phyloP scores from a whole-genome alignment of 2,797 vertebrate genomes.

The Corythornis leucogaster region DNA sequence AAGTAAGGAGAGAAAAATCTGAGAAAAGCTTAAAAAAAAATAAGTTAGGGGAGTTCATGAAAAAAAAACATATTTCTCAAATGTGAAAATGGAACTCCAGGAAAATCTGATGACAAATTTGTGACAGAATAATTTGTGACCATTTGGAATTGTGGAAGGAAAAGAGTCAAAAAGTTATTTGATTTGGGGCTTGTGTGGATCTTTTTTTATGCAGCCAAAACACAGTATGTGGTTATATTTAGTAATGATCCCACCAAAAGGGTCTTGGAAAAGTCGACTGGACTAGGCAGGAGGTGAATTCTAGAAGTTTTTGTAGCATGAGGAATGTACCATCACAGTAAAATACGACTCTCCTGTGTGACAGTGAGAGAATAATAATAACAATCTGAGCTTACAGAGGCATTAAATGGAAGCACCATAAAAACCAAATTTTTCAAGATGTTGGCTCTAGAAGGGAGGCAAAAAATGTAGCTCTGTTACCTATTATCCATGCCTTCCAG shows the following conservation, averaged over 20 bases:
- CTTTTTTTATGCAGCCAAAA: not conserved
- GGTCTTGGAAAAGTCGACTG: not conserved
- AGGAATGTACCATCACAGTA: not conserved
- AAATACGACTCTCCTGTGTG: not conserved
- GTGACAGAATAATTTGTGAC: slow-evolving; percentile 33
- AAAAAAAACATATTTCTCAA: slow-evolving; percentile 41
- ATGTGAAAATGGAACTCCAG: slow-evolving; percentile 11
- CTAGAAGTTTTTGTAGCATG: not conserved
- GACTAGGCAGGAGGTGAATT: not conserved
- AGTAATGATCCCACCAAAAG: not conserved
- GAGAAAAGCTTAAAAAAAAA: not conserved
- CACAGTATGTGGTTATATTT: not conserved
- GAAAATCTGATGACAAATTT: slow-evolving; percentile 52
- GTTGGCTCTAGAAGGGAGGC: not conserved
- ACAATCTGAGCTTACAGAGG: not conserved
- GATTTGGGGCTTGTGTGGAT: not conserved
- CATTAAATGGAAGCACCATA: not conserved
- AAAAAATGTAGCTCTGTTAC: slow-evolving; percentile 43
- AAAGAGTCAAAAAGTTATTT: slow-evolving; percentile 1
- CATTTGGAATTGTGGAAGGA: slow-evolving; percentile 20
- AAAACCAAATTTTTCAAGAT: slow-evolving; percentile 40
- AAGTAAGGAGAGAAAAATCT: slow-evolving; percentile 14
- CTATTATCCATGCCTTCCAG: slow-evolving; percentile 35
- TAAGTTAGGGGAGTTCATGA: not conserved
- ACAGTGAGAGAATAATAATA: not conserved